These are phyloP conservation scores for Biston betularia DNA, from an alignment of 2,888 invertebrate genomes.

Conservation along the genomic window DNA sequence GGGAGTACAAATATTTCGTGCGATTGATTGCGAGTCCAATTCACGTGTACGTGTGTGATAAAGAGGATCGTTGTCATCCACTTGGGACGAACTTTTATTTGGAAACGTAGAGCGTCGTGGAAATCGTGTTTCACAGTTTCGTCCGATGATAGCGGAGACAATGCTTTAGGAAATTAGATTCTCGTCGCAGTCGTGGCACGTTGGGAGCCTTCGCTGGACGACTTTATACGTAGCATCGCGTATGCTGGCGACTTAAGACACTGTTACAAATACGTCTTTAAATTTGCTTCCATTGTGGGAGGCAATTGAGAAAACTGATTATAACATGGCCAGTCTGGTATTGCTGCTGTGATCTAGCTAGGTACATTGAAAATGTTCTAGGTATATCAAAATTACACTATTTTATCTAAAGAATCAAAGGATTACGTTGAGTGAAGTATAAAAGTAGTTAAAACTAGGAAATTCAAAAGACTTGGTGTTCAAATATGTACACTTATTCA, in stretches of 20 bases:
- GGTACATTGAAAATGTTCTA: no score
- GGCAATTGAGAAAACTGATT: no score
- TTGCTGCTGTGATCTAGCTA: no score
- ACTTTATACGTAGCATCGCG: conserved; percentile 46
- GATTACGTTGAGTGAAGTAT: no score
- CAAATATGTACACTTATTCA: no score
- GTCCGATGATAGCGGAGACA: conserved; percentile 65
- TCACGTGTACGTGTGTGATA: conserved; percentile 30
- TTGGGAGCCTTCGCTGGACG: conserved; percentile 61
- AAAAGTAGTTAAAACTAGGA: no score
- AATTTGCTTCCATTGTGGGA: no score
- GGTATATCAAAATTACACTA: no score
- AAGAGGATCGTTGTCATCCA: conserved; percentile 22
- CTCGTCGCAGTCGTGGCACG: conserved; percentile 71
- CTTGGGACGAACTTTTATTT: conserved; percentile 40
- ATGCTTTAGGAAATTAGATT: conserved; percentile 79
- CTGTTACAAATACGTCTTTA: conserved; percentile 3
- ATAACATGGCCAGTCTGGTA: no score
- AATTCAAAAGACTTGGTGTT: no score
- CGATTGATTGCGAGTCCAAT: conserved; percentile 31
- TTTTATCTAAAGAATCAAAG: no score
- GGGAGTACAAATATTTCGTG: conserved; percentile 10
- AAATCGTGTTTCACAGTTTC: conserved; percentile 47
- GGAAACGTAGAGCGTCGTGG: conserved; percentile 35
- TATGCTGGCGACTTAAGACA: conserved; percentile 45